Base-by-base conservation (phyloP, 2,113 vertebrate species). In the Jaculus jaculus region DNA sequence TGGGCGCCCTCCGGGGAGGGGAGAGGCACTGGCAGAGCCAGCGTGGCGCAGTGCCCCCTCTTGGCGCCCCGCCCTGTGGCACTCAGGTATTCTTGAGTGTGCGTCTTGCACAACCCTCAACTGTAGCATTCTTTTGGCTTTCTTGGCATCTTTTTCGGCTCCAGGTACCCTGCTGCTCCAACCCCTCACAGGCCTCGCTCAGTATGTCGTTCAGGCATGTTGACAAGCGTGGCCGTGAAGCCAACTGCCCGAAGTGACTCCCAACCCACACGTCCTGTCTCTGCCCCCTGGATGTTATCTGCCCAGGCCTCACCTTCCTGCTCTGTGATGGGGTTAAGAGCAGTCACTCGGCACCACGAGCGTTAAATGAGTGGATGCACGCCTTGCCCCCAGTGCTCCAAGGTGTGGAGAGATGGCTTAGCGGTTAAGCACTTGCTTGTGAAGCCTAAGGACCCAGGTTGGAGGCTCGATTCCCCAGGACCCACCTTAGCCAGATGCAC, bases 1-100 rank as follows among this genome's bases (percentile, higher is more conserved):
- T 96, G 96, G 96, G 97, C 95, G 42, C 54, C 92, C 97, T 94
- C 69, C 93, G 32, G 91, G 34, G 90, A 92, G 91, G 94, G 89
- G 96, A n/a, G 96, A 98, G 96, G 96, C 95, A 96, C 97, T 96
- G 94, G 84, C 90, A n/a, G n/a, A n/a, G n/a, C n/a, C n/a, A n/a
- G n/a, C n/a, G n/a, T n/a, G n/a, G n/a, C n/a, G n/a, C n/a, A n/a
- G n/a, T n/a, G n/a, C n/a, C n/a, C n/a, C n/a, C n/a, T n/a, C n/a
- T n/a, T n/a, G n/a, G n/a, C n/a, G n/a, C n/a, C n/a, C n/a, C n/a
- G n/a, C n/a, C n/a, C n/a, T n/a, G n/a, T n/a, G n/a, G n/a, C n/a
- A n/a, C n/a, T n/a, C n/a, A n/a, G n/a, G n/a, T n/a, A n/a, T n/a
- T n/a, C n/a, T n/a, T n/a, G n/a, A n/a, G n/a, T n/a, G n/a, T n/a